phyloP scores from a whole-genome alignment of 2,113 vertebrate species.

The Scolopax mira region DNA sequence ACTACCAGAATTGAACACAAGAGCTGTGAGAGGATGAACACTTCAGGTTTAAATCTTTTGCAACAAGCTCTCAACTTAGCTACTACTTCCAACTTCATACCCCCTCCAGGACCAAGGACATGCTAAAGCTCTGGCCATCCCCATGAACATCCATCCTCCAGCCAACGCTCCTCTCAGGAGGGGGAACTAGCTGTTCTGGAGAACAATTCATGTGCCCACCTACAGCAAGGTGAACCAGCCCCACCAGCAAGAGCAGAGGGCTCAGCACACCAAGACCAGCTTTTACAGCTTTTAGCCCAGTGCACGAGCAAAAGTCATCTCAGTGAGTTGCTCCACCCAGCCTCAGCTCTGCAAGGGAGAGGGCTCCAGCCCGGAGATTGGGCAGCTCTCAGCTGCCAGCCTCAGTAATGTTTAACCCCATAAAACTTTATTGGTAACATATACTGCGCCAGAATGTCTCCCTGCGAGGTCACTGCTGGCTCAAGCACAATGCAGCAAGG shows the following conservation, averaged over 20 bases:
- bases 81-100: not conserved
- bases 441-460: not conserved
- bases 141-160: not conserved
- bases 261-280: not conserved
- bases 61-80: not conserved
- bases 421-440: conserved; percentile 59
- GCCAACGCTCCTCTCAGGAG: not conserved
- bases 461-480: not conserved
- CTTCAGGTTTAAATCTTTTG: not conserved
- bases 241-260: not conserved
- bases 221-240: not conserved
- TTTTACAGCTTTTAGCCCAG: not conserved
- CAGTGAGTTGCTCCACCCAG: not conserved
- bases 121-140: not conserved
- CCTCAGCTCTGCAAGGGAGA: not conserved
- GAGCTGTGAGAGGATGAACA: not conserved
- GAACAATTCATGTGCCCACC: not conserved
- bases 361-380: not conserved
- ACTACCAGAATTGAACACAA: not conserved
- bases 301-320: not conserved
- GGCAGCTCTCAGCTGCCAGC: not conserved
- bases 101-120: not conserved
- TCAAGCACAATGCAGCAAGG: not conserved
- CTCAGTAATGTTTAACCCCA: conserved; percentile 63
- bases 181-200: not conserved